phyloP scores from a whole-genome alignment of 2,113 vertebrate genomes.

The Galemys pyrenaicus region DNA sequence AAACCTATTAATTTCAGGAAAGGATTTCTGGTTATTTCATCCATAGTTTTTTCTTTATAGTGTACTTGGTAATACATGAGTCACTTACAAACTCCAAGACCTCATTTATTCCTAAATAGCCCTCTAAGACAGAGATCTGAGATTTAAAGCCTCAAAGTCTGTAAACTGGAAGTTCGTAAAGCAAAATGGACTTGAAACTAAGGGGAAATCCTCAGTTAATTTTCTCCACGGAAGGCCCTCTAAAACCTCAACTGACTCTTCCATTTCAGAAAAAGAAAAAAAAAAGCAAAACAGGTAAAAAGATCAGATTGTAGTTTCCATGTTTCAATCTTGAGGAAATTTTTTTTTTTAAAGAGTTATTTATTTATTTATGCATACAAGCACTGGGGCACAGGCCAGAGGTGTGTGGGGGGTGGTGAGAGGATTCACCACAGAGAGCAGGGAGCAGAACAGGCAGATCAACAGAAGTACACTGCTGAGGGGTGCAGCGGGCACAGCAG shows the following conservation, averaged over 20 bases:
- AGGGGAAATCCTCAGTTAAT: conserved; percentile 42
- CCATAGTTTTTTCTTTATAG: conserved; percentile 31
- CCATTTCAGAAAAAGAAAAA: background rate
- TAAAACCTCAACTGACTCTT: conserved; percentile 50
- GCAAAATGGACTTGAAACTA: conserved; percentile 67
- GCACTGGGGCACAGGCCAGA: too few species aligned
- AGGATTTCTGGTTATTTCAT: conserved; percentile 16
- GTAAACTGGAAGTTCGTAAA: conserved; percentile 45
- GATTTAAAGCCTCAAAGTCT: conserved; percentile 29
- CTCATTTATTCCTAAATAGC: conserved; percentile 50
- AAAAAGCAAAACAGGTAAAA: conserved; percentile 48
- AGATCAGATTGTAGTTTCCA: conserved; percentile 61
- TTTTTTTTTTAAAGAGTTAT: too few species aligned
- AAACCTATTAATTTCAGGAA: background rate
- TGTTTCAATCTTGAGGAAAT: conserved; percentile 67
- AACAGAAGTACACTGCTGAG: too few species aligned
- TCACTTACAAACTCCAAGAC: background rate
- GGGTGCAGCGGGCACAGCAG: too few species aligned
- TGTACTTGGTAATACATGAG: conserved; percentile 25
- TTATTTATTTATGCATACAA: too few species aligned
- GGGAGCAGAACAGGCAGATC: too few species aligned
- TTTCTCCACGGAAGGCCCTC: background rate
- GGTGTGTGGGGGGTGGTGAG: too few species aligned
- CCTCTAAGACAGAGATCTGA: conserved; percentile 23
- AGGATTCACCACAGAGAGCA: too few species aligned